phyloP scores from a whole-genome alignment of 2,888 invertebrate species.

The Sesia apiformis region DNA sequence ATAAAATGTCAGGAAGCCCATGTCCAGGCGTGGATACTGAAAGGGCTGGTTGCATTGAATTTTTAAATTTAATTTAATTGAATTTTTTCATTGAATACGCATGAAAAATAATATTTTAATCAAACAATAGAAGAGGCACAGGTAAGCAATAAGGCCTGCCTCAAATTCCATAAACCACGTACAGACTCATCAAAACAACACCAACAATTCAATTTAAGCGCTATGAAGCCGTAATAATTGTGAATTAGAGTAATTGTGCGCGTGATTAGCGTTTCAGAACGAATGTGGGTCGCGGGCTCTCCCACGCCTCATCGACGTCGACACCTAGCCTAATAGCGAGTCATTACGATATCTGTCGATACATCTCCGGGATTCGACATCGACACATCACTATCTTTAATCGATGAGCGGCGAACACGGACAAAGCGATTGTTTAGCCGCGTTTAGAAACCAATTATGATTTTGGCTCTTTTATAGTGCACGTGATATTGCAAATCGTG shows the following conservation, averaged over 20 bases:
- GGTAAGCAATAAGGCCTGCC: too few species aligned
- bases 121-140: too few species aligned
- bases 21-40: too few species aligned
- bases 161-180: too few species aligned
- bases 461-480: conserved; percentile 5
- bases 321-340: conserved; percentile 42
- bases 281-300: conserved; percentile 59
- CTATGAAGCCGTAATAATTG: conserved; percentile 57
- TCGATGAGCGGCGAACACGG: conserved; percentile 41
- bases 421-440: conserved; percentile 51
- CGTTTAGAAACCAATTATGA: conserved; percentile 41
- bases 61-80: too few species aligned
- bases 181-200: conserved; percentile 13
- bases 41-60: too few species aligned
- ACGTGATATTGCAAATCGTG: too few species aligned
- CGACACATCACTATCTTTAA: conserved; percentile 51
- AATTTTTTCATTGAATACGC: too few species aligned
- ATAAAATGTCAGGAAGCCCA: too few species aligned
- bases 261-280: conserved; percentile 50
- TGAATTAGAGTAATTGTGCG: conserved; percentile 68
- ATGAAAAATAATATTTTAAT: too few species aligned
- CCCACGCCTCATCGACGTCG: conserved; percentile 66
- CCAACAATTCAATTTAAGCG: conserved; percentile 66
- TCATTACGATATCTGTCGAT: conserved; percentile 66
- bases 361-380: conserved; percentile 42